Evolutionary conservation across 2,888 invertebrate species (phyloP).

Genomic region (Rosalia funebris): DNA sequence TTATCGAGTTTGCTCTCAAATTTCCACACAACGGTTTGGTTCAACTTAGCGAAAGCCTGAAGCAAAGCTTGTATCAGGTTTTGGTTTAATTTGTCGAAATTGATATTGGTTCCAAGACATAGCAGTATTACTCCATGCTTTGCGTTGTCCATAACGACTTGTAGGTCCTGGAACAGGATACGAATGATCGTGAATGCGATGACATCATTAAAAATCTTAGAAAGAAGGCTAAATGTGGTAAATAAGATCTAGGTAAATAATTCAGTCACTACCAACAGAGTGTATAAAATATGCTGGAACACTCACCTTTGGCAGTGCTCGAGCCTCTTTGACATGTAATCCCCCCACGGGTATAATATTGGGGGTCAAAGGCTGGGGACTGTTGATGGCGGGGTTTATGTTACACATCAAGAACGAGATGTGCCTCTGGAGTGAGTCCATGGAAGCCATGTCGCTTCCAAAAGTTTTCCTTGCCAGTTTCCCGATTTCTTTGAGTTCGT

Average conservation of each 20-base stretch:
- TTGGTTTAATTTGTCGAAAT: conserved; percentile 51
- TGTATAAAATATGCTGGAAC: no score
- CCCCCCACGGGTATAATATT: conserved; percentile 60
- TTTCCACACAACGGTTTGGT: conserved; percentile 62
- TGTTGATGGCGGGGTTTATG: conserved; percentile 51
- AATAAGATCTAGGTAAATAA: no score
- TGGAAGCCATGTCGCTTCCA: conserved; percentile 44
- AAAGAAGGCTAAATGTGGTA: no score
- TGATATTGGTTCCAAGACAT: conserved; percentile 58
- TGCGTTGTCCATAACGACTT: conserved; percentile 55
- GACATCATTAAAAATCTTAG: no score
- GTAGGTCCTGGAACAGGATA: conserved; percentile 49
- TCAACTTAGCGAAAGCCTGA: conserved; percentile 56
- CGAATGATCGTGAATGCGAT: no score
- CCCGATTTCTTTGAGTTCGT: conserved; percentile 33
- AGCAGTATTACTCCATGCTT: conserved; percentile 60
- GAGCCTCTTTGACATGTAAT: conserved; percentile 51
- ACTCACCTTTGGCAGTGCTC: conserved; percentile 52
- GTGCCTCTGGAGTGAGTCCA: conserved; percentile 47
- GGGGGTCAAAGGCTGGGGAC: conserved; percentile 54
- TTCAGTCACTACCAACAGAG: no score
- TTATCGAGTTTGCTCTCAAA: conserved; percentile 55
- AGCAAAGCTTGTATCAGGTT: conserved; percentile 50
- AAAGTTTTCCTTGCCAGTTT: conserved; percentile 43
- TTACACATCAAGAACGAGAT: conserved; percentile 54